Base-by-base conservation (phyloP, 1,140 invertebrate genomes). In the Drosophila busckii region DNA sequence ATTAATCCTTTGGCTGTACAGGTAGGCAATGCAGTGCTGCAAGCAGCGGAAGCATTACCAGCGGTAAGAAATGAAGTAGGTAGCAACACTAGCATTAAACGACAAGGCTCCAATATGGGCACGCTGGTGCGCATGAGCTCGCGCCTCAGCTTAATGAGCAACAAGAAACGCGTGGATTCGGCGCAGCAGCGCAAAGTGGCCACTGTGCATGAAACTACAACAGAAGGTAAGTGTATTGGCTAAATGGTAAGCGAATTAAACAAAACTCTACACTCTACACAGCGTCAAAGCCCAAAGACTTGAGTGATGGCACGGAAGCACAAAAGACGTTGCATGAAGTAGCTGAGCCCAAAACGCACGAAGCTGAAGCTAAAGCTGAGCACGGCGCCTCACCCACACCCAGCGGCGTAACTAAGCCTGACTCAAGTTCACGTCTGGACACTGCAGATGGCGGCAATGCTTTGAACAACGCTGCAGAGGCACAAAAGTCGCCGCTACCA, bases 261-360 rank as follows among this genome's bases (percentile, higher is more conserved):
- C n/a, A n/a, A n/a, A n/a, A n/a, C n/a, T n/a, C n/a, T n/a, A n/a
- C n/a, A n/a, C n/a, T n/a, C n/a, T n/a, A n/a, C n/a, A n/a, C n/a
- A n/a, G n/a, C n/a, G n/a, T n/a, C n/a, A n/a, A n/a, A n/a, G n/a
- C n/a, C n/a, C n/a, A n/a, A n/a, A n/a, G n/a, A n/a, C 23, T 45
- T 64, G 29, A 56, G 28, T 19, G 62, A 70, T 16, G 32, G 25
- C 34, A 68, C 78, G 20, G 86, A 86, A 54, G 84, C 85, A 25
- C 70, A 78, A 4, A 86, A 86, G 58, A 87, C 84, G 17, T 84
- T 87, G 7, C 70, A 49, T 35, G 86, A 87, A 38, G 84, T 86
- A 37, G 83, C 67, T 12, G 86, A 84, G 58, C 37, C 82, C 4
- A 86, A 84, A 41, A 85, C 41, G 9, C 53, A 86, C 17, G 86